Evolutionary conservation across 2,113 vertebrate genomes (phyloP), one percentile per base, ranked within the genome.

Genomic region (Mandrillus leucophaeus): DNA sequence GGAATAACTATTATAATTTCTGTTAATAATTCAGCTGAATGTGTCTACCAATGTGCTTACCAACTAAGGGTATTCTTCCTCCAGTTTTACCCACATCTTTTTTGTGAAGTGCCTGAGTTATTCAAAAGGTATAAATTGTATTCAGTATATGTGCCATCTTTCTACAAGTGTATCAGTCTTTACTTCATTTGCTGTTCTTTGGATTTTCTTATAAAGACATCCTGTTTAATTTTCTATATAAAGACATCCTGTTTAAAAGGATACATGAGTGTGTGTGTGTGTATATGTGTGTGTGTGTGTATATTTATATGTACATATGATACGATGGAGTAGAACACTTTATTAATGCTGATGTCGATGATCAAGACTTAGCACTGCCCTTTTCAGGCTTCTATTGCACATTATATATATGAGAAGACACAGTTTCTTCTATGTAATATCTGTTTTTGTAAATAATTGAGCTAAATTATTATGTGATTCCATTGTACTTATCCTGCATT

Each of bases 251-350:
- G 50, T 18, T 4, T 4, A 10, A 72, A 92, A 17, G 59, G 32
- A 57, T 68, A 35, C 32, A 68, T 16, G 48, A 50, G 48, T 50
- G 13, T 50, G 48, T 50, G 48, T 48, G 45, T 48, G 5, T 64
- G 30, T 64, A 0, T 64, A 0, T 30, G 2, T 30, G 11, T 30
- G 25, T 27, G 8, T 23, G 3, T 23, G 1, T 8, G 1, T 23
- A 3, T 23, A 22, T 23, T 3, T 20, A 22, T 20, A 5, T 27
- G 2, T 61, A 27, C 27, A 27, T 64, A 5, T 64, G 61, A 64
- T 14, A 64, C 13, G 27, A 50, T 64, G 13, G 50, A 13, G 9
- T 18, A 22, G n/a, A 48, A 35, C 8, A 59, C 27, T 22, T 72
- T 55, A 50, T 61, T 80, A 64, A 40, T 72, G 43, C 52, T 81